Evolutionary conservation across 2,888 invertebrate genomes (phyloP), one percentile per base, ranked within the genome.

Genomic region (Microchrysa polita): DNA sequence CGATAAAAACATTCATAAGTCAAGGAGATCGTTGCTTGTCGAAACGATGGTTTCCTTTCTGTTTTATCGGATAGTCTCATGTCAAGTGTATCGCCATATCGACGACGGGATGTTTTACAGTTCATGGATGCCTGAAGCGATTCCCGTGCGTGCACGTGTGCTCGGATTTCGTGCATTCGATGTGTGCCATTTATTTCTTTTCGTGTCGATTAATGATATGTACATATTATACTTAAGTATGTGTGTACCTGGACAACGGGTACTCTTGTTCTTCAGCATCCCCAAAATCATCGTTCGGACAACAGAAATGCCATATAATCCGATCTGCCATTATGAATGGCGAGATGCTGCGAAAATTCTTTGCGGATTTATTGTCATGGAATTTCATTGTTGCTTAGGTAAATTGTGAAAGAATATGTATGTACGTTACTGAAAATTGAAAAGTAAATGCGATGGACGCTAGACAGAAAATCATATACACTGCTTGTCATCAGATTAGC

Each of bases 181-280:
- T 42, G 69, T 40, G 69, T 69, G 65, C 55, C 69, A 52, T 55
- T 55, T 55, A 69, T 69, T 57, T 69, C 67, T 57, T 55, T 55
- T 55, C 69, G 69, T 69, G 69, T 69, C 69, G 69, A 69, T 42
- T 40, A 69, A 18, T 20, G 55, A 23, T 27, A 65, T 65, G 55
- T 16, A 53, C 12, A 44, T n/a, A n/a, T n/a, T n/a, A n/a, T n/a
- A n/a, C n/a, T n/a, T n/a, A n/a, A n/a, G n/a, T n/a, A n/a, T n/a
- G n/a, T n/a, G n/a, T n/a, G n/a, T 65, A 65, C 65, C 65, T 65
- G 65, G 48, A 44, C 44, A 27, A 14, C 18, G 5, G 48, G 34
- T 44, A 65, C 65, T 65, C 65, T 42, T 27, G 12, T 10, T 65
- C 44, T n/a, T 44, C 44, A 48, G n/a, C n/a, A 48, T 48, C 14